Evolutionary conservation across 2,113 vertebrate species (phyloP), one percentile per base, ranked within the genome.

Genomic region (Paedocypris sp.): DNA sequence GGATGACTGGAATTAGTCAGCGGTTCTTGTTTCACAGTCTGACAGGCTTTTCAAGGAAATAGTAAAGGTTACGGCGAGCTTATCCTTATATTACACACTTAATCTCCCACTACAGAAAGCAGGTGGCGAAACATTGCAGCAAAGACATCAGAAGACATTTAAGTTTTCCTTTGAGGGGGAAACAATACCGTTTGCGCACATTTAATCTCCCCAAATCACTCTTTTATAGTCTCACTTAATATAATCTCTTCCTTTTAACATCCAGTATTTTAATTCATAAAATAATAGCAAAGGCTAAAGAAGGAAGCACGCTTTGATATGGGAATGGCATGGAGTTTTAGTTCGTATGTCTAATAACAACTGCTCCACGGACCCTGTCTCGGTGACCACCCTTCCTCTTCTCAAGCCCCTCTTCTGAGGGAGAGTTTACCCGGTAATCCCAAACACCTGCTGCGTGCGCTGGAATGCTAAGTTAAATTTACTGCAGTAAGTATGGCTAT

Each of bases 381-480:
- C 25, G n/a, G n/a, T 53, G 32, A 60, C 25, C 39, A 32, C 13
- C 19, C 26, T 59, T 9, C 28, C 35, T 25, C 39, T 53, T 22
- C 25, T 38, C 57, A 20, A 51, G 41, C 35, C 43, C 66, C 32
- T 35, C 28, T 22, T 59, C 60, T 60, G 50, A 43, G 57, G 4
- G 39, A 63, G 68, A 42, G 33, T 29, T 59, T 57, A 39, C 62
- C 54, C 12, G 9, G 38, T 68, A 79, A 81, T 81, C 76, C 79
- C 67, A 62, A 65, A 72, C 81, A 85, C 82, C 81, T 85, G 81
- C 83, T 80, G 32, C 72, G 48, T 53, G 65, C 59, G 68, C 71
- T 72, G 70, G 74, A 79, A 82, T 71, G 72, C 67, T 62, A 67
- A 76, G 77, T 82, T 82, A 79, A 82, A 82, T 82, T 84, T 80